Evolutionary conservation across 2,888 invertebrate genomes (phyloP).

Genomic region (Oscheius myriophilus): DNA sequence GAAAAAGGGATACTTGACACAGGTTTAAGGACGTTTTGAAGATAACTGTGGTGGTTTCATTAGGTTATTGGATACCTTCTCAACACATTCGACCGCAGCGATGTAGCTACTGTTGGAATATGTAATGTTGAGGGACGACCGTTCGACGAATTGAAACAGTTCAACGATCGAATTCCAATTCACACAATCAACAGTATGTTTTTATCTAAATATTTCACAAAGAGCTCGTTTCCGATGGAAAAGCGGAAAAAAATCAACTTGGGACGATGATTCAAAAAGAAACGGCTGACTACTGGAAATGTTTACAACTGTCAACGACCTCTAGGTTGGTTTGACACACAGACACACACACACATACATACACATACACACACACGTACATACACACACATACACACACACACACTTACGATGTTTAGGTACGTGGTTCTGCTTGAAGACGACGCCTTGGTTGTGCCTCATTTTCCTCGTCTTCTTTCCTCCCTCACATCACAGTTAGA

Average conservation of each 20-base stretch:
- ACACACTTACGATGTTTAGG: conserved; percentile 10
- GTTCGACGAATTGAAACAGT: conserved; percentile 18
- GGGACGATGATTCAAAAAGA: conserved; percentile 41
- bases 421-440: conserved; percentile 54
- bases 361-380: too few relatives aligned
- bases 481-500: conserved; percentile 42
- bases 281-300: conserved; percentile 52
- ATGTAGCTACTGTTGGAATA: conserved; percentile 5
- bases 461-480: conserved; percentile 35
- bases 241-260: neutral
- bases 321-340: conserved; percentile 26
- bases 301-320: conserved; percentile 32
- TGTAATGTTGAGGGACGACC: conserved; percentile 17
- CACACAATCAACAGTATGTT: neutral
- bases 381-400: too few relatives aligned
- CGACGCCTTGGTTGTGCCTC: conserved; percentile 43
- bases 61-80: conserved; percentile 31
- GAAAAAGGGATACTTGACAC: conserved; percentile 27
- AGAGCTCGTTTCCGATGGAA: neutral
- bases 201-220: neutral
- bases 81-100: neutral
- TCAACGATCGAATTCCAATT: conserved; percentile 7
- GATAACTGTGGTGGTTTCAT: neutral
- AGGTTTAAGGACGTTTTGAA: conserved; percentile 6
- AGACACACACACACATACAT: too few relatives aligned